Conservation (phyloP, 2,888 invertebrate genomes). For the Bruchidius siliquastri region DNA sequence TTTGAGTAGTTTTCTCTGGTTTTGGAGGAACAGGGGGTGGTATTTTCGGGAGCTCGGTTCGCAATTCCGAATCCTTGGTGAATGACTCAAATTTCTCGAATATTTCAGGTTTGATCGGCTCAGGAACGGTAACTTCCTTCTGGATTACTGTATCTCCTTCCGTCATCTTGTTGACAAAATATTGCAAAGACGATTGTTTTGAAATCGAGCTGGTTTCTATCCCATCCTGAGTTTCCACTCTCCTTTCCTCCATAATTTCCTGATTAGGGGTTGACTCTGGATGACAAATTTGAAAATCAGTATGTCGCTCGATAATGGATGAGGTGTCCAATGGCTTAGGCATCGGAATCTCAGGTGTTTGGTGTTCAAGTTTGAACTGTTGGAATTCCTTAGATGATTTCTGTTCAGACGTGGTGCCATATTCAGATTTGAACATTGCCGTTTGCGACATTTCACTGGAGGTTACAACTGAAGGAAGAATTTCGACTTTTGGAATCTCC, state of each 20-base stretch:
- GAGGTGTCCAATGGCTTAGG: conserved; percentile 29
- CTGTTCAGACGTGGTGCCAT: conserved; percentile 39
- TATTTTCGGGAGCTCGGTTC: conserved; percentile 38
- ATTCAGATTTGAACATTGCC: conserved; percentile 38
- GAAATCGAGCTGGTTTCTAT: conserved; percentile 58
- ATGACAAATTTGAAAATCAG: conserved; percentile 31
- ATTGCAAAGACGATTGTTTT: conserved; percentile 61
- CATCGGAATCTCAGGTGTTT: conserved; percentile 36
- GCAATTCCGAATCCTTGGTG: conserved; percentile 18
- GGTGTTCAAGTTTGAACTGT: conserved; percentile 41
- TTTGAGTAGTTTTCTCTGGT: conserved; percentile 18
- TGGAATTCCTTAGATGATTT: conserved; percentile 40
- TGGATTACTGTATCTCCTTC: conserved; percentile 46
- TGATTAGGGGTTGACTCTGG: conserved; percentile 16
- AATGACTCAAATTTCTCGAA: conserved; percentile 46
- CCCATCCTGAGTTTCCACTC: conserved; percentile 33
- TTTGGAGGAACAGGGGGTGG: conserved; percentile 29
- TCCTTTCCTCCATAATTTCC: conserved; percentile 28
- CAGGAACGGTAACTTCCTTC: conserved; percentile 42
- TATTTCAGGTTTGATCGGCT: conserved; percentile 41
- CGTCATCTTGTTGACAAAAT: conserved; percentile 61
- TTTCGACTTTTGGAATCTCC: conserved; percentile 24
- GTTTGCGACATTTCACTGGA: conserved; percentile 33
- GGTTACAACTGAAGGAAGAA: conserved; percentile 14
- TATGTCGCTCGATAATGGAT: conserved; percentile 27